Evolutionary conservation across 2,888 invertebrate species (phyloP).

Genomic region (Cheilosia impressa): DNA sequence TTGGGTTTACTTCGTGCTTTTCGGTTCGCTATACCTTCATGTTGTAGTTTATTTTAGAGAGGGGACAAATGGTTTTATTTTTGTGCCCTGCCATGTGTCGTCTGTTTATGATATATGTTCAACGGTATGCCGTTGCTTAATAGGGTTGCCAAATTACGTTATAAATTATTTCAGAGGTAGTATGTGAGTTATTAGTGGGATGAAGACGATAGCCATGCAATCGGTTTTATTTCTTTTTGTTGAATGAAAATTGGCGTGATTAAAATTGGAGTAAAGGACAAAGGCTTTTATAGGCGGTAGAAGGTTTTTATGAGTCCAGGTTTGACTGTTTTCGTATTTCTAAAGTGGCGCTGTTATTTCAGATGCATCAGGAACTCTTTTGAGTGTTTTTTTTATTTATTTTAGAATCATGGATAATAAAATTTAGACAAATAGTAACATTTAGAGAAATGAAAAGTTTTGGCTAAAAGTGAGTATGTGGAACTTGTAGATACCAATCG

Average conservation of each 20-base stretch:
- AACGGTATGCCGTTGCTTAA: conserved; percentile 67
- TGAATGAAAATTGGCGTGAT: conserved; percentile 5
- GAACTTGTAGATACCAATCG: no score
- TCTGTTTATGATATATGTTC: conserved; percentile 75
- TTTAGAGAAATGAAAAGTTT: no score
- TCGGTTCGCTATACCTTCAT: conserved; percentile 20
- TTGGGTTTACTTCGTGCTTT: conserved; percentile 62
- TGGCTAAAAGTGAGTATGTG: no score
- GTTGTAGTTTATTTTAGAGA: conserved; percentile 58
- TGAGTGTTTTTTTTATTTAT: no score
- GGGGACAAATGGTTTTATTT: conserved; percentile 74
- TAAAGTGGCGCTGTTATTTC: no score
- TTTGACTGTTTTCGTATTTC: background rate
- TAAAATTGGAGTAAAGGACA: background rate
- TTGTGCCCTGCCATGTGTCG: conserved; percentile 63
- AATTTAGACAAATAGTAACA: no score
- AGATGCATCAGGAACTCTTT: no score
- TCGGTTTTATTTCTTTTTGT: conserved; percentile 14
- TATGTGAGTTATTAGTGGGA: conserved; percentile 17
- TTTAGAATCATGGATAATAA: no score
- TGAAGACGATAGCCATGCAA: background rate
- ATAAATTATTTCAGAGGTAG: conserved; percentile 54
- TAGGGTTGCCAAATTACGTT: conserved; percentile 73
- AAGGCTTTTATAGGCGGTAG: background rate
- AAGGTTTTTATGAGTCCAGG: background rate